Conservation (phyloP, 2,888 invertebrate species). For the Rhagophthalmus giganteus region DNA sequence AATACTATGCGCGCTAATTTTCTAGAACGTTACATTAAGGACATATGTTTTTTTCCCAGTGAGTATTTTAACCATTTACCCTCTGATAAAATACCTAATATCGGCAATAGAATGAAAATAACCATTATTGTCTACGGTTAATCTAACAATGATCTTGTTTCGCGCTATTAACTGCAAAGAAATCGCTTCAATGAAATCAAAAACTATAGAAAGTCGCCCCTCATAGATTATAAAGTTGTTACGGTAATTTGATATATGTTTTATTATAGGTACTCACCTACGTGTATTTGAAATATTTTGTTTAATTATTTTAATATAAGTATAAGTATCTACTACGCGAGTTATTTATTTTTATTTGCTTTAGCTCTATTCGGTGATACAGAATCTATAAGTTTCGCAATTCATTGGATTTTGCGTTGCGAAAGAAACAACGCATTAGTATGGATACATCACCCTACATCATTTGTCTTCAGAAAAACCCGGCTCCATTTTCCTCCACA, state of each 20-base stretch:
- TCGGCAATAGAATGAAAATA: conserved; percentile 38
- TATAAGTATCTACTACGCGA: no score
- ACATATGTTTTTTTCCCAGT: conserved; percentile 31
- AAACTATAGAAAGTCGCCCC: not conserved
- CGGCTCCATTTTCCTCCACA: conserved; percentile 56
- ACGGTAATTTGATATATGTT: not conserved
- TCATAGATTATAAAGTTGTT: not conserved
- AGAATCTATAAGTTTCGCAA: conserved; percentile 20
- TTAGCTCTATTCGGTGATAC: not conserved
- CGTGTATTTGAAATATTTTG: no score
- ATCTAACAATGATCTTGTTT: conserved; percentile 43
- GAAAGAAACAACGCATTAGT: conserved; percentile 44
- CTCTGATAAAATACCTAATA: conserved; percentile 40
- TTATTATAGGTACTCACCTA: no score
- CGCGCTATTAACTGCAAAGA: conserved; percentile 40
- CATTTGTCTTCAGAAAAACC: conserved; percentile 57
- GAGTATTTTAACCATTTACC: conserved; percentile 30
- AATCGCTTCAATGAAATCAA: conserved; percentile 21
- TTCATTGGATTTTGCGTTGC: conserved; percentile 16
- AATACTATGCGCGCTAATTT: no score
- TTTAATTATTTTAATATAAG: no score
- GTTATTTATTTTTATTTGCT: not conserved
- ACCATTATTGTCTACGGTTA: conserved; percentile 42
- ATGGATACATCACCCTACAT: conserved; percentile 51
- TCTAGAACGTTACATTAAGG: no score